These are phyloP conservation scores for Galeopsomyia nigrocyanea DNA, from an alignment of 2,888 invertebrate genomes.

Conservation along the genomic window DNA sequence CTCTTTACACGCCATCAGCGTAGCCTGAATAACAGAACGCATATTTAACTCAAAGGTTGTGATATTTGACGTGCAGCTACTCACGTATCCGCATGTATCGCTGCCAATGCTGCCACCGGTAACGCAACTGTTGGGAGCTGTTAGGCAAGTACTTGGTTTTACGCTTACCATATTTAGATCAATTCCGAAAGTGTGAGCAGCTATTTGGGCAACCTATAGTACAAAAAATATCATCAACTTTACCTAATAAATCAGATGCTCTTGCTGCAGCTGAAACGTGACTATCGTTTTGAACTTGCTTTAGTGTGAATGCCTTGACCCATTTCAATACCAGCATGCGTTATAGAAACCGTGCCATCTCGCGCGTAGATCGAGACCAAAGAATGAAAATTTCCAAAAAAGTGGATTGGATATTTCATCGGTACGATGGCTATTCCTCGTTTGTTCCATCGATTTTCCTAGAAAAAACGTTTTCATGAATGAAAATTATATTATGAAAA, in stretches of 20 bases:
- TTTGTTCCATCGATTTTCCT: constrained; percentile 86
- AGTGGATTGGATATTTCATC: constrained; percentile 28
- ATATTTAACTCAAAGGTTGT: no score
- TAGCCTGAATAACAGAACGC: constrained; percentile 69
- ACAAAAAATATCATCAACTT: no score
- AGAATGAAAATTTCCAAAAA: constrained; percentile 9
- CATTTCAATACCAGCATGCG: constrained; percentile 46
- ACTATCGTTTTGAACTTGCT: constrained; percentile 12
- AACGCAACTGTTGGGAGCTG: constrained; percentile 76
- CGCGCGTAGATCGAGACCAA: constrained; percentile 40
- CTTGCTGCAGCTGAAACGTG: background rate
- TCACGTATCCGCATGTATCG: constrained; percentile 73
- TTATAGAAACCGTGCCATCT: constrained; percentile 44
- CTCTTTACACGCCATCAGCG: constrained; percentile 77
- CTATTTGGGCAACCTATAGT: constrained; percentile 78
- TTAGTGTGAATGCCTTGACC: constrained; percentile 48
- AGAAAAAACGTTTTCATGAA: no score
- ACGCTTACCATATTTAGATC: constrained; percentile 77
- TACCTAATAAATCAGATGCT: background rate
- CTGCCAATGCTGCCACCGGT: constrained; percentile 83
- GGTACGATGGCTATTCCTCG: constrained; percentile 71
- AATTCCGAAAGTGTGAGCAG: constrained; percentile 80
- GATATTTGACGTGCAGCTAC: no score
- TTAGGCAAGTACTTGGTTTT: constrained; percentile 75
- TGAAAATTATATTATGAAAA: background rate